phyloP scores from a whole-genome alignment of 2,113 vertebrate genomes.

The Nematolebias whitei region DNA sequence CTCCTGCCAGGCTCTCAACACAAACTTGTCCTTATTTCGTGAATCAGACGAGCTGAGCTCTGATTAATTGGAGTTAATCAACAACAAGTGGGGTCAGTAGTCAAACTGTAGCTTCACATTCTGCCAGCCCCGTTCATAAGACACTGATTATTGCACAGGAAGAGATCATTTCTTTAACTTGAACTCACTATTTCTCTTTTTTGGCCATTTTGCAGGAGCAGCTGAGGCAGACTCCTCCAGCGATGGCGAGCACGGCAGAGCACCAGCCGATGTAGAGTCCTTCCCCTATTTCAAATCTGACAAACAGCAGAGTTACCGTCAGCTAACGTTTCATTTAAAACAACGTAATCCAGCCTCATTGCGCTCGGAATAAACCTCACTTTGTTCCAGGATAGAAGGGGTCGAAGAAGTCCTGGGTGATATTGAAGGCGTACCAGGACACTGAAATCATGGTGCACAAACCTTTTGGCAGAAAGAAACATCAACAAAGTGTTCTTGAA shows the following conservation, averaged over 20 bases:
- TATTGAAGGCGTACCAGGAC: conserved; percentile 91
- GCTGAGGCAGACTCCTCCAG: conserved; percentile 82
- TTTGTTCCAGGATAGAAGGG: conserved; percentile 82
- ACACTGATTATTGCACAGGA: no score
- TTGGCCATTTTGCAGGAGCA: conserved; percentile 73
- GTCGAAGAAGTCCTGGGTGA: conserved; percentile 88
- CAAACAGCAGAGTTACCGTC: conserved; percentile 33
- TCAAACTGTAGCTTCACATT: background rate
- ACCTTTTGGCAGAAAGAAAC: conserved; percentile 68
- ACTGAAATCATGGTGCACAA: conserved; percentile 86
- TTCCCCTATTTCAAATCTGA: conserved; percentile 89
- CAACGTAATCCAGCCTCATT: background rate
- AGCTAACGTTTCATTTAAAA: background rate
- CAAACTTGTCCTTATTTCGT: background rate
- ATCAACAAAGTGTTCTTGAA: conserved; percentile 1
- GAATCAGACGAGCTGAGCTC: background rate
- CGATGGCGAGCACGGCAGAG: conserved; percentile 82
- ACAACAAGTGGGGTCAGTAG: background rate
- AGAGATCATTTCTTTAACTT: fast-evolving
- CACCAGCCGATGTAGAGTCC: conserved; percentile 91
- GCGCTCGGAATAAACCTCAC: conserved; percentile 77
- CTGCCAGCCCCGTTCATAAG: no score
- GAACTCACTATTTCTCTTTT: conserved; percentile 74
- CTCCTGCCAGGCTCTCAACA: background rate
- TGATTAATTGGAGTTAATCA: conserved; percentile 1